Conservation (phyloP, 2,888 invertebrate species). For the Dasysyrphus albostriatus region DNA sequence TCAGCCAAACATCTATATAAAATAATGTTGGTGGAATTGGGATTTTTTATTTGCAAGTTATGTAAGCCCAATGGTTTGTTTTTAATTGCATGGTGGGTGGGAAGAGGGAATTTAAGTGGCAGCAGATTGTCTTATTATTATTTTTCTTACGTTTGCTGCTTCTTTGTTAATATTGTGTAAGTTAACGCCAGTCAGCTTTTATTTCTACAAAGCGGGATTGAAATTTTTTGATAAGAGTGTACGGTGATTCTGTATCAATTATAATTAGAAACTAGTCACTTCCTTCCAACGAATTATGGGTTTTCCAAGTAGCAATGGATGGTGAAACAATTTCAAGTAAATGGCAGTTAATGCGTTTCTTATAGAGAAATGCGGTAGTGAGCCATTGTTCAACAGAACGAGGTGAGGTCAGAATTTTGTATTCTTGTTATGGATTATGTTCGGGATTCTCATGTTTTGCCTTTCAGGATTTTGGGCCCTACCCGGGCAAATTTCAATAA, state of each 20-base stretch:
- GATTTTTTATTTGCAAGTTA: background rate
- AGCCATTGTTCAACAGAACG: no score
- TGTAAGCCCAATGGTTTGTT: background rate
- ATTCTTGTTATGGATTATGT: no score
- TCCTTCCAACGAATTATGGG: background rate
- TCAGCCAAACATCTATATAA: background rate
- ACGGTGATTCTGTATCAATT: background rate
- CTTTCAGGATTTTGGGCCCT: no score
- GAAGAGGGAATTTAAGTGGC: background rate
- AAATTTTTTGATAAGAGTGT: background rate
- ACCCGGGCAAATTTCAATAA: no score
- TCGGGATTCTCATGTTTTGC: no score
- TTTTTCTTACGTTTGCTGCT: conserved; percentile 12
- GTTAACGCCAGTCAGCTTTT: background rate
- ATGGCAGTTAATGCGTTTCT: no score
- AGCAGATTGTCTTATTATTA: conserved; percentile 11
- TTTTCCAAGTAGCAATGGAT: no score
- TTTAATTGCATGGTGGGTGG: background rate
- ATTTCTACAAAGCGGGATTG: conserved; percentile 8
- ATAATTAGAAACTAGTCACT: background rate
- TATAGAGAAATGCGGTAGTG: no score
- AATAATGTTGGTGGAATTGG: background rate
- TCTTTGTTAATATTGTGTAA: conserved; percentile 16
- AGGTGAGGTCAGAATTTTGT: no score
- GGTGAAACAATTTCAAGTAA: no score